Evolutionary conservation across 2,113 vertebrate species (phyloP).

Genomic region (Litocranius walleri): DNA sequence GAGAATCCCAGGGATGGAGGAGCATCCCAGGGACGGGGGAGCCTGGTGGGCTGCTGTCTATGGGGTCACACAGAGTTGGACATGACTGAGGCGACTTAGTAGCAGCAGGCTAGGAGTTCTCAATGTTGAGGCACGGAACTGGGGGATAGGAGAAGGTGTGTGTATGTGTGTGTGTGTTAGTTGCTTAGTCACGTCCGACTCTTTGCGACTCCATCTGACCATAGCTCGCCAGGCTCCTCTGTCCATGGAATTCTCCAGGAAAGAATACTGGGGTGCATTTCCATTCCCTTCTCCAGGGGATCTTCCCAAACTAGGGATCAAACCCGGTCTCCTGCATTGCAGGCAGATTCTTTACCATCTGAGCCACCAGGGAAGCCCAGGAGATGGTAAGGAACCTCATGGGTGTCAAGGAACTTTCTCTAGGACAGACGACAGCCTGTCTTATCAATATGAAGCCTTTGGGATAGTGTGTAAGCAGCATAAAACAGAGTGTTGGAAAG

Average conservation of each 20-base stretch:
- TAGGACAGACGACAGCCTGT: not conserved
- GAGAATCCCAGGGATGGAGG: too few relatives aligned
- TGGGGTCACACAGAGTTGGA: too few relatives aligned
- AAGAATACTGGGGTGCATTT: not conserved
- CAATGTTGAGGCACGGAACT: not conserved
- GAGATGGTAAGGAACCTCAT: not conserved
- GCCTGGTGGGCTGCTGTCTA: too few relatives aligned
- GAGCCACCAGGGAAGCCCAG: not conserved
- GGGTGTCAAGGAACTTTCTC: not conserved
- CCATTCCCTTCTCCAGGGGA: not conserved
- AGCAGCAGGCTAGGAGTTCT: not conserved
- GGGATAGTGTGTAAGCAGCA: not conserved
- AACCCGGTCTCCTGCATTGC: not conserved
- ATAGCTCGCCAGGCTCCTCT: not conserved
- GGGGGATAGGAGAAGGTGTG: not conserved
- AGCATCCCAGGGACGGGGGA: too few relatives aligned
- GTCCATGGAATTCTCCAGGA: not conserved
- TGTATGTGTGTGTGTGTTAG: not conserved
- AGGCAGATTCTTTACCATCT: not conserved
- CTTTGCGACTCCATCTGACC: not conserved
- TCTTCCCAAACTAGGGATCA: not conserved
- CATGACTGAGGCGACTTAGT: accelerated
- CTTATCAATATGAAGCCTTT: not conserved
- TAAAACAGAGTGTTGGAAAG: not conserved
- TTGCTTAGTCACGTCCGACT: accelerated